Evolutionary conservation across 2,113 vertebrate species (phyloP).

Genomic region (Phylloscopus trochilus): DNA sequence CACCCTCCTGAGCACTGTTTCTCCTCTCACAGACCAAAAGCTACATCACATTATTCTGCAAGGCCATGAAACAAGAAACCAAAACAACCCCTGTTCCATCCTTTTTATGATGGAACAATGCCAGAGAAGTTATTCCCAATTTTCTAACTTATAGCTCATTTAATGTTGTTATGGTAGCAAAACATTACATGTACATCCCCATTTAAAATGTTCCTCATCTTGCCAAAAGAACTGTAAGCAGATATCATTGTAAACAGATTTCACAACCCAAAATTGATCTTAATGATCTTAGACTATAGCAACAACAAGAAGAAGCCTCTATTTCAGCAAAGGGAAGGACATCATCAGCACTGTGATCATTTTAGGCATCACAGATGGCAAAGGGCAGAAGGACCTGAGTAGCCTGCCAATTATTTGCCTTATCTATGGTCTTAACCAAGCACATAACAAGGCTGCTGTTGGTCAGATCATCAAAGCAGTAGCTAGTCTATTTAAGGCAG

Average conservation of each 20-base stretch:
- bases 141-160: background rate
- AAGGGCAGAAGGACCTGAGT: background rate
- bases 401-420: background rate
- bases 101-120: background rate
- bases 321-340: background rate
- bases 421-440: background rate
- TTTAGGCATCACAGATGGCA: background rate
- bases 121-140: background rate
- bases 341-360: background rate
- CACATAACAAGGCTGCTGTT: background rate
- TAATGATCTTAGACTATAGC: background rate
- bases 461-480: background rate
- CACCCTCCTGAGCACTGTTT: background rate
- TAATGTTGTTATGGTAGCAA: background rate
- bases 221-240: background rate
- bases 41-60: background rate
- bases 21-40: background rate
- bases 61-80: background rate
- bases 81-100: background rate
- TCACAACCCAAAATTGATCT: background rate
- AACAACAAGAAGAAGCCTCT: background rate
- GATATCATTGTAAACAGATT: background rate
- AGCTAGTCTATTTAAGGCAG: background rate
- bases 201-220: background rate
- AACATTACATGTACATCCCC: accelerated